These are phyloP conservation scores for Eurytoma adleriae DNA, from an alignment of 2,888 invertebrate species.

Conservation along the genomic window DNA sequence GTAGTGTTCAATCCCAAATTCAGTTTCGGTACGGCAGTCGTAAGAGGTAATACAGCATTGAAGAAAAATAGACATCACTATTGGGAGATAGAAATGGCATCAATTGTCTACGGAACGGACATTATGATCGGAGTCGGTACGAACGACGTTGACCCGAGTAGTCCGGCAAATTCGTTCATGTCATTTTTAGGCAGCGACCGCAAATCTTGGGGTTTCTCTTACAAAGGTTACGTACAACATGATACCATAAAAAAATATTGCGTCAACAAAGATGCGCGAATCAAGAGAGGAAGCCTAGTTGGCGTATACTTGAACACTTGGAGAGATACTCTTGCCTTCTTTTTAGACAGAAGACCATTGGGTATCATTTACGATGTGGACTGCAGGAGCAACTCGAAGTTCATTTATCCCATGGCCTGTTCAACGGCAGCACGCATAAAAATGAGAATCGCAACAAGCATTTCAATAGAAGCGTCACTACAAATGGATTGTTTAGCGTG, in stretches of 20 bases:
- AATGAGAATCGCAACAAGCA: conserved; percentile 85
- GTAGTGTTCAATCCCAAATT: conserved; percentile 89
- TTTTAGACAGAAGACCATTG: conserved; percentile 85
- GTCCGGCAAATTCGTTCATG: conserved; percentile 83
- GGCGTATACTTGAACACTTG: conserved; percentile 91
- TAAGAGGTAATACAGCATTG: conserved; percentile 83
- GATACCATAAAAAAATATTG: no score
- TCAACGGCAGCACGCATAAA: conserved; percentile 92
- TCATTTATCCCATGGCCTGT: conserved; percentile 91
- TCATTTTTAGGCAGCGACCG: conserved; percentile 87
- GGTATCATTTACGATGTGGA: no score
- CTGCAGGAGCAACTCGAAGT: conserved; percentile 56
- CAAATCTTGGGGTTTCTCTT: conserved; percentile 93
- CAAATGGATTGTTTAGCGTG: conserved; percentile 81
- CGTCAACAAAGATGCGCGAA: conserved; percentile 78
- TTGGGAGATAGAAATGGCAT: conserved; percentile 93
- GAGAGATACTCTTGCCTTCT: conserved; percentile 89
- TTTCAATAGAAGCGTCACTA: conserved; percentile 84
- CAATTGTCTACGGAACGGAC: conserved; percentile 91
- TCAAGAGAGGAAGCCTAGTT: conserved; percentile 86
- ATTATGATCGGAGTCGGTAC: conserved; percentile 97
- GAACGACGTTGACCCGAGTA: conserved; percentile 81
- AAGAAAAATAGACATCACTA: conserved; percentile 85
- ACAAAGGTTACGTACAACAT: conserved; percentile 85
- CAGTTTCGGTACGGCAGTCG: conserved; percentile 90